phyloP scores from a whole-genome alignment of 2,888 invertebrate species.

The Chrysomela aeneicollis region DNA sequence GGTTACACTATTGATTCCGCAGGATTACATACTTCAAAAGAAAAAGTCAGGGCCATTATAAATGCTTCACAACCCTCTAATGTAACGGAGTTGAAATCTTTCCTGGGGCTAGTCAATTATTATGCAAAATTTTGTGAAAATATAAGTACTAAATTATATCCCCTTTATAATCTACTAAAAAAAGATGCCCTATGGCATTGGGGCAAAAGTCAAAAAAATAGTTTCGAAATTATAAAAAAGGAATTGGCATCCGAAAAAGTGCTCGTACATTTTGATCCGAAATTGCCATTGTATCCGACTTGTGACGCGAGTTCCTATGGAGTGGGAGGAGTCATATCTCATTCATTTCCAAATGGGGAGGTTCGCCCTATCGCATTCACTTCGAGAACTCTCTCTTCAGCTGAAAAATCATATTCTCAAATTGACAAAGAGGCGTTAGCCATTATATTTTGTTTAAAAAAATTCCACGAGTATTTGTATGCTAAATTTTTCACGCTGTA shows the following conservation, averaged over 20 bases:
- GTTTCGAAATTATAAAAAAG: constrained; percentile 45
- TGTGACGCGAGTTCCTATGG: constrained; percentile 28
- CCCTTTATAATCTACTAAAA: constrained; percentile 32
- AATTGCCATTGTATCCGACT: constrained; percentile 28
- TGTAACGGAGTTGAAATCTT: constrained; percentile 45
- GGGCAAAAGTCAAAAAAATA: constrained; percentile 37
- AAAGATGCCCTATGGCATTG: constrained; percentile 43
- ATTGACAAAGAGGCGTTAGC: constrained; percentile 30
- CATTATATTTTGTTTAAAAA: neutral
- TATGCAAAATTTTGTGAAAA: constrained; percentile 46
- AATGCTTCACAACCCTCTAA: constrained; percentile 24
- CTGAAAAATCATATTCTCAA: constrained; percentile 24
- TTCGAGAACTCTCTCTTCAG: constrained; percentile 24
- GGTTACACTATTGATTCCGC: constrained; percentile 40
- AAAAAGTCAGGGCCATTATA: constrained; percentile 39
- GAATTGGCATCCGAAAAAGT: constrained; percentile 33
- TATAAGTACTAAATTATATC: neutral
- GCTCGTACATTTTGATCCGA: constrained; percentile 40
- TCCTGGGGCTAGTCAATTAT: constrained; percentile 50
- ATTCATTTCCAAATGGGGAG: constrained; percentile 19
- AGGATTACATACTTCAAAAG: constrained; percentile 39
- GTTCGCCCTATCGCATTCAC: constrained; percentile 29
- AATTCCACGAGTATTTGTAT: neutral
- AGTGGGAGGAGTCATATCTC: constrained; percentile 26
- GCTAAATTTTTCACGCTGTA: constrained; percentile 12